Evolutionary conservation across 2,797 vertebrate species (phyloP).

Genomic region (Schizopygopsis pylzovi): DNA sequence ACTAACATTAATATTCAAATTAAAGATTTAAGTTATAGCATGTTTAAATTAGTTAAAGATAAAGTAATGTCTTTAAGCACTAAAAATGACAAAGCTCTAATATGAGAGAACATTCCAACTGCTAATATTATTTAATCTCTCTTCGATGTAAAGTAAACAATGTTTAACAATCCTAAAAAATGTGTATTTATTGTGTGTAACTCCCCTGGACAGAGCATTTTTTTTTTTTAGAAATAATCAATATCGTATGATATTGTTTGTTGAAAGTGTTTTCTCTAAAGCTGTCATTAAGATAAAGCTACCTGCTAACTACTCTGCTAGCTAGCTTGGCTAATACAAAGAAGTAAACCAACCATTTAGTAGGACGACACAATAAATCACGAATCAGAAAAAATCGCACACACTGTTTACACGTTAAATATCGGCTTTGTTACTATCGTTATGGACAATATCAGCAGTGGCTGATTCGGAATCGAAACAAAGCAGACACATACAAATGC

Average conservation of each 20-base stretch:
- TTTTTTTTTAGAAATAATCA: not conserved
- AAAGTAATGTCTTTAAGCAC: not conserved
- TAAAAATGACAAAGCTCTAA: not conserved
- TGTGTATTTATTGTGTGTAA: not conserved
- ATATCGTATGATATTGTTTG: not conserved
- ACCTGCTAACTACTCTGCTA: slow-evolving; percentile 12
- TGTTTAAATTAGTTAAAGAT: not conserved
- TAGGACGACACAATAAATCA: not conserved
- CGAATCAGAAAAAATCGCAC: not conserved
- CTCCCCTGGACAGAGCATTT: not conserved
- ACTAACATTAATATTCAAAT: not conserved
- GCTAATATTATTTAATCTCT: not conserved
- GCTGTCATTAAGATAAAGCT: not conserved
- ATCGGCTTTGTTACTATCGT: not conserved
- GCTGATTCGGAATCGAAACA: slow-evolving; percentile 32
- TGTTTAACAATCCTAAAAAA: not conserved
- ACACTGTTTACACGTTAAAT: not conserved
- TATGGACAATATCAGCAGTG: not conserved
- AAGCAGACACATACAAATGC: slow-evolving; percentile 62
- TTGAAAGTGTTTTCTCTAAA: not conserved
- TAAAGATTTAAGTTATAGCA: not conserved
- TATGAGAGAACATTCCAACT: not conserved
- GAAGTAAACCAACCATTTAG: not conserved
- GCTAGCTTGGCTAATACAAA: slow-evolving; percentile 37
- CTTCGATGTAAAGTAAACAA: not conserved